phyloP scores from a whole-genome alignment of 2,113 vertebrate genomes.

The Octodon degus region DNA sequence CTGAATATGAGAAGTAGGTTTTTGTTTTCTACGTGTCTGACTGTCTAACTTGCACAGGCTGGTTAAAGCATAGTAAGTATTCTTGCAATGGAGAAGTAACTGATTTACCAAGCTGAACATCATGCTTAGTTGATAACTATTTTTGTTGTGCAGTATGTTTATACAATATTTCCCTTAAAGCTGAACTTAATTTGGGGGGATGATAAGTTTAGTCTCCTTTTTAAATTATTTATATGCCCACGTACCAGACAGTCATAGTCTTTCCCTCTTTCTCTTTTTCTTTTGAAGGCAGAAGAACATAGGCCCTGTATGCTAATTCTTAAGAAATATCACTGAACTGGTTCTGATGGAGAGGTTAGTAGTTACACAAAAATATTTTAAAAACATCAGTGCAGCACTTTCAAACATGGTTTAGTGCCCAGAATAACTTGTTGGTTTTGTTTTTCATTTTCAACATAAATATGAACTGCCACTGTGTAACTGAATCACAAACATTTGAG shows the following conservation, averaged over 20 bases:
- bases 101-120: constrained; percentile 48
- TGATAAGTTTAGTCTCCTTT: constrained; percentile 42
- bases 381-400: constrained; percentile 69
- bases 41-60: constrained; percentile 60
- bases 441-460: constrained; percentile 78
- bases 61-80: constrained; percentile 41
- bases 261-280: constrained; percentile 35
- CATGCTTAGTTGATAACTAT: constrained; percentile 53
- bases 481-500: constrained; percentile 62
- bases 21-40: constrained; percentile 58
- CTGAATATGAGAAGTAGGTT: constrained; percentile 63
- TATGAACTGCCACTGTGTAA: constrained; percentile 69
- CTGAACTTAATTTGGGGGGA: constrained; percentile 40
- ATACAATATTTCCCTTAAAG: constrained; percentile 59
- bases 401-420: constrained; percentile 69
- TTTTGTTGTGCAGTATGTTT: constrained; percentile 72
- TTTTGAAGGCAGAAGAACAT: constrained; percentile 54
- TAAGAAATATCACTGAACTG: constrained; percentile 65
- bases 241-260: constrained; percentile 3
- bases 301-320: constrained; percentile 56
- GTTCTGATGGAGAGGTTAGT: constrained; percentile 57
- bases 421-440: constrained; percentile 74
- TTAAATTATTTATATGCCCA: constrained; percentile 70
- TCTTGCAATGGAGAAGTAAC: constrained; percentile 65
- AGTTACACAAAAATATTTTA: constrained; percentile 76